Conservation (phyloP, 2,888 invertebrate species). For the Cheilosia variabilis region DNA sequence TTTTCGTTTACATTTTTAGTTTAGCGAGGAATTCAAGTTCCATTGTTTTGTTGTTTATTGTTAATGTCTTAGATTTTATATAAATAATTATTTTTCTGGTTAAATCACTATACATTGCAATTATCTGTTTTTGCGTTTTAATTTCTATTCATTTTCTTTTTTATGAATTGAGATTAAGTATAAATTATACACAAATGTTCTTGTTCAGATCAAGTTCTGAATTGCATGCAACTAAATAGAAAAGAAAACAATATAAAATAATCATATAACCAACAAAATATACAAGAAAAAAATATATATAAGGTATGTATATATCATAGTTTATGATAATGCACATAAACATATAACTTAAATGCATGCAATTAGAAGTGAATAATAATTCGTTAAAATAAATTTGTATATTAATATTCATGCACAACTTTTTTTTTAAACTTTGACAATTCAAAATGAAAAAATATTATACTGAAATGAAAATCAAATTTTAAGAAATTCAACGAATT, state of each 20-base stretch:
- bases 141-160: too few relatives aligned
- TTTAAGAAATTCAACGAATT: conserved; percentile 18
- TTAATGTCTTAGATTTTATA: conserved; percentile 32
- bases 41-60: conserved; percentile 50
- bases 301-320: background rate
- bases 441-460: background rate
- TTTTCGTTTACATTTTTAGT: conserved; percentile 37
- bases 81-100: conserved; percentile 22
- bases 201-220: conserved; percentile 17
- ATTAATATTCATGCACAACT: conserved; percentile 34
- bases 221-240: conserved; percentile 62
- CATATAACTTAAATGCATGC: conserved; percentile 64
- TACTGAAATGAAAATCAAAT: background rate
- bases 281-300: conserved; percentile 42
- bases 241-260: conserved; percentile 28
- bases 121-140: background rate
- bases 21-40: conserved; percentile 74
- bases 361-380: conserved; percentile 46
- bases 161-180: conserved; percentile 46
- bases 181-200: background rate
- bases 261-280: conserved; percentile 47
- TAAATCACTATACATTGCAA: conserved; percentile 14
- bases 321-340: conserved; percentile 2
- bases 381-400: conserved; percentile 1
- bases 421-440: conserved; percentile 10